Evolutionary conservation across 2,888 invertebrate species (phyloP).

Genomic region (Pteria penguin): DNA sequence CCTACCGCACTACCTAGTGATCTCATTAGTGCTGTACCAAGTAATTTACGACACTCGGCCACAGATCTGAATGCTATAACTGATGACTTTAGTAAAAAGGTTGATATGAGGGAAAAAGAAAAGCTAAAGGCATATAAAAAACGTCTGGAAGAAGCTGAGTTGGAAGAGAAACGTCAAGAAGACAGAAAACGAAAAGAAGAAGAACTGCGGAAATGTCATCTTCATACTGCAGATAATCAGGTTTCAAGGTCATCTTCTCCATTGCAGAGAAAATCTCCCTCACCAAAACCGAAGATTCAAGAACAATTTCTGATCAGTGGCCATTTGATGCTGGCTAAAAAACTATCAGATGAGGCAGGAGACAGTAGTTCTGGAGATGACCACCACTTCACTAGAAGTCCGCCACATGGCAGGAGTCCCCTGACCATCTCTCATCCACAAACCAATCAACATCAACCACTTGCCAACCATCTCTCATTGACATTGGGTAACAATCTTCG

Average conservation of each 20-base stretch:
- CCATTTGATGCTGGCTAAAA: slow-evolving; percentile 80
- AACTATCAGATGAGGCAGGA: slow-evolving; percentile 80
- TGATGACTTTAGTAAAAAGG: slow-evolving; percentile 14
- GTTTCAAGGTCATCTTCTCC: slow-evolving; percentile 39
- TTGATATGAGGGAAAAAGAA: slow-evolving; percentile 32
- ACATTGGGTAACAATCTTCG: not conserved
- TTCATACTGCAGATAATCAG: not conserved
- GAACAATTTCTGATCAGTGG: slow-evolving; percentile 72
- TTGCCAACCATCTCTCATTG: not conserved
- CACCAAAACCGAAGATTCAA: slow-evolving; percentile 34
- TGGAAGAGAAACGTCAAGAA: slow-evolving; percentile 26
- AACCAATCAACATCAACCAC: not conserved
- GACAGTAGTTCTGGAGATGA: slow-evolving; percentile 56
- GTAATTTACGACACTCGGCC: not conserved
- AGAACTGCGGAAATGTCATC: not conserved
- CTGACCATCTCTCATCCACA: slow-evolving; percentile 12
- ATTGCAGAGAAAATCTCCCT: slow-evolving; percentile 29
- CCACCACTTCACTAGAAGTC: slow-evolving; percentile 85
- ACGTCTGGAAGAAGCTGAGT: slow-evolving; percentile 55
- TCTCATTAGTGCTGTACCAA: not conserved
- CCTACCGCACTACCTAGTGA: slow-evolving; percentile 41
- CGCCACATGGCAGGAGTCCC: slow-evolving; percentile 11
- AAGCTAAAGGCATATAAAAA: slow-evolving; percentile 51
- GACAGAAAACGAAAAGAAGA: slow-evolving; percentile 7
- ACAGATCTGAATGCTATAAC: slow-evolving; percentile 12